Conservation (phyloP, 2,888 invertebrate genomes). For the Autographa pulchrina region DNA sequence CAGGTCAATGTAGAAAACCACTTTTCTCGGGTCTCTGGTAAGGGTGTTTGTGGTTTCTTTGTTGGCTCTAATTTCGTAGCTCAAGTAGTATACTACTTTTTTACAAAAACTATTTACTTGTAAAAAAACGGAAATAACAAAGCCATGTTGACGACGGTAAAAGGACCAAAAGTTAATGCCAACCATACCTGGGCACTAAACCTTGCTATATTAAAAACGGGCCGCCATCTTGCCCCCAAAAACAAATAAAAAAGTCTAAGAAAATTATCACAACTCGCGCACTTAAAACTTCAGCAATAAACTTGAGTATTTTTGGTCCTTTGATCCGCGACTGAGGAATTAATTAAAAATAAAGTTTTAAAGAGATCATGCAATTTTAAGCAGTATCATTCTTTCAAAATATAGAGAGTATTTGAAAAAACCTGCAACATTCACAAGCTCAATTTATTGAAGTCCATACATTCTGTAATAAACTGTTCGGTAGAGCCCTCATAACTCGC, state of each 20-base stretch:
- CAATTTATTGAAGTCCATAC: background rate
- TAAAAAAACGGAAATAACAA: background rate
- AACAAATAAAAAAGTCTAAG: background rate
- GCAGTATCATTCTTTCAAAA: background rate
- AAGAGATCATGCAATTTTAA: background rate
- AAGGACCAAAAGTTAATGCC: background rate
- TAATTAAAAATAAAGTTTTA: constrained; percentile 4
- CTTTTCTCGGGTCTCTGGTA: too few species aligned
- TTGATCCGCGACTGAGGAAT: constrained; percentile 1
- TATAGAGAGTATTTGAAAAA: background rate
- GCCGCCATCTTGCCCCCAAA: background rate
- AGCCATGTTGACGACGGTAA: background rate
- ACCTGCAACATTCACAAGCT: background rate
- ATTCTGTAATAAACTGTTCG: background rate
- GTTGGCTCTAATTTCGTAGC: too few species aligned
- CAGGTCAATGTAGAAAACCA: too few species aligned
- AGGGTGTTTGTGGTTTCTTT: too few species aligned
- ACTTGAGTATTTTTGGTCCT: constrained; percentile 1
- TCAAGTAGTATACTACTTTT: too few species aligned
- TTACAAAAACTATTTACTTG: background rate
- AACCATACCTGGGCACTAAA: constrained; percentile 2
- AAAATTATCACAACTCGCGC: background rate
- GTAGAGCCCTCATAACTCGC: background rate
- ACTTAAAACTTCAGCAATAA: constrained; percentile 5
- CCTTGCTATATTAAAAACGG: constrained; percentile 1